Base-by-base conservation (phyloP, 2,113 vertebrate genomes). In the Amphiprion percula region DNA sequence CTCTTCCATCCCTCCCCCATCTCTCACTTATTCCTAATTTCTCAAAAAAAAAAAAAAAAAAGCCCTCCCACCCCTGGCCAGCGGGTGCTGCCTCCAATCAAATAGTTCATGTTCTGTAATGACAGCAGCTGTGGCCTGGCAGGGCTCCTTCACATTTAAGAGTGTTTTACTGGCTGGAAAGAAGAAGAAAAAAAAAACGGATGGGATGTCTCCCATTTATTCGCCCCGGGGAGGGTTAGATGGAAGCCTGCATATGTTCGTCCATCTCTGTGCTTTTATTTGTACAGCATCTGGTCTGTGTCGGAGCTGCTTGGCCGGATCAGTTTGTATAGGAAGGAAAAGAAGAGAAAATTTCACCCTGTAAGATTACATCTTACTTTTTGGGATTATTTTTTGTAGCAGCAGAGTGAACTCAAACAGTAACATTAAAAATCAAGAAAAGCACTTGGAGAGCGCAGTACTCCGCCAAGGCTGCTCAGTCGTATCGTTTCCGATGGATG, bases 101-200 rank as follows among this genome's bases (percentile, higher is more conserved):
- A 79, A 85, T 80, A 88, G 81, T 53, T 80, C 58, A 55, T 84
- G 65, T 75, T 74, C 54, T 72, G 83, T 87, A 88, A 89, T 85
- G 87, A 56, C 80, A 87, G 78, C 87, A 84, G 87, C 84, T 88
- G 85, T 56, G 65, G 74, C 74, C 76, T 69, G 60, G 58, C 19
- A 75, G 67, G 74, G 64, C 84, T 76, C 46, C 74, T 75, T 44
- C 28, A 41, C 1, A 47, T 73, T 82, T 77, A 66, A 59, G 66
- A 78, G 61, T 62, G 59, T 88, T 90, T 82, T 75, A 84, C 72
- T 41, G 72, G 75, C 71, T 23, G 24, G 47, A n/a, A 52, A 79
- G 62, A 64, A 50, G 30, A 70, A 44, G 12, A 5, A 24, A 19
- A 8, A 33, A 52, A 77, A 52, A 79, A 65, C 10, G 70, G 66